These are phyloP conservation scores for Hycleus cichorii DNA, from an alignment of 1,140 invertebrate species.

Conservation along the genomic window DNA sequence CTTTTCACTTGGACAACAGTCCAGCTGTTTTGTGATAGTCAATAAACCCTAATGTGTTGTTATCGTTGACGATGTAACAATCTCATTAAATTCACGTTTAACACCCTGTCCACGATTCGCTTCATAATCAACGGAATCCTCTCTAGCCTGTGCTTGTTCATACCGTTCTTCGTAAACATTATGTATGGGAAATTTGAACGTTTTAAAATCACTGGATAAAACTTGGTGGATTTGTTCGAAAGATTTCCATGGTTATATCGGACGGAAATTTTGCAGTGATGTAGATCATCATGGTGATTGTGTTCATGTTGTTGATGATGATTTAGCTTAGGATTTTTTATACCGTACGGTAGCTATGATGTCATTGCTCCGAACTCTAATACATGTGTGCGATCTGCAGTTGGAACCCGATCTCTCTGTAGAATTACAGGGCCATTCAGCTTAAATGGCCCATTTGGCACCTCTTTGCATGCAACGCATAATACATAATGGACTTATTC, in stretches of 20 bases:
- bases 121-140: slow-evolving; percentile 29
- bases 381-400: too few species aligned
- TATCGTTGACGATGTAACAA: too few species aligned
- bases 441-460: too few species aligned
- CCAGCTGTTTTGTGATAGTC: slow-evolving; percentile 1
- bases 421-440: too few species aligned
- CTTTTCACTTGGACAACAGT: slow-evolving; percentile 6
- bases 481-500: too few species aligned
- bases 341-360: too few species aligned
- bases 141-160: slow-evolving; percentile 32
- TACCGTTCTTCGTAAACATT: slow-evolving; percentile 38
- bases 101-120: slow-evolving; percentile 31
- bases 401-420: too few species aligned
- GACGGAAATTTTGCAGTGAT: too few species aligned
- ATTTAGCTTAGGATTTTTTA: too few species aligned
- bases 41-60: slow-evolving; percentile 14
- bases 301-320: slow-evolving; percentile 23
- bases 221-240: slow-evolving; percentile 31
- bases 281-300: slow-evolving; percentile 31
- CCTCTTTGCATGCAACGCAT: too few species aligned
- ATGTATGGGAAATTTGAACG: slow-evolving; percentile 31
- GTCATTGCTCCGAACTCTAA: too few species aligned
- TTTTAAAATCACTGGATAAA: slow-evolving; percentile 31
- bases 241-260: slow-evolving; percentile 19
- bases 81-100: slow-evolving; percentile 24